phyloP scores from a whole-genome alignment of 37 sponge, comb jelly and placozoan species.

The Ephydatia muelleri region DNA sequence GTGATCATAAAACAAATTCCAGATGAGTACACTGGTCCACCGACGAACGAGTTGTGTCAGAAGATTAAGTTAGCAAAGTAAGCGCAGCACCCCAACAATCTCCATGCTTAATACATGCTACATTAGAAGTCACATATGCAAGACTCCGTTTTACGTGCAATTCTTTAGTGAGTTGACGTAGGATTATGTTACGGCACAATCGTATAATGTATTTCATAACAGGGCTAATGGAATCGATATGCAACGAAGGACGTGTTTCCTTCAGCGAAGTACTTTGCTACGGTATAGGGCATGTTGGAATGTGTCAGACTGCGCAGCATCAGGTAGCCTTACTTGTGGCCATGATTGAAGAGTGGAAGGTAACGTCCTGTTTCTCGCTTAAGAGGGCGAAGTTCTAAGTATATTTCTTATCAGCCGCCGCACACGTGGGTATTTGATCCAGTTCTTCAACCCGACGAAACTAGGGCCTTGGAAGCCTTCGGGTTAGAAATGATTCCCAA shows the following conservation, averaged over 20 bases:
- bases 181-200: too few species aligned
- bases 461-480: slow-evolving; percentile 9
- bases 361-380: neutral
- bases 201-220: too few species aligned
- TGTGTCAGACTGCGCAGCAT: slow-evolving; percentile 22
- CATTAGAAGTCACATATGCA: too few species aligned
- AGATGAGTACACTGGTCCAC: too few species aligned
- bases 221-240: too few species aligned
- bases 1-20: too few species aligned
- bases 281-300: slow-evolving; percentile 59
- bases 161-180: too few species aligned
- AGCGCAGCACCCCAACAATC: too few species aligned
- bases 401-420: neutral
- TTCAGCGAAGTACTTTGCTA: slow-evolving; percentile 53
- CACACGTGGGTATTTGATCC: slow-evolving; percentile 55
- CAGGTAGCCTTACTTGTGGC: slow-evolving; percentile 40
- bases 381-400: neutral
- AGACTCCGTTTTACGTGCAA: too few species aligned
- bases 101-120: too few species aligned
- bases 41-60: too few species aligned
- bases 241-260: neutral
- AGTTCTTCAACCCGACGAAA: slow-evolving; percentile 45
- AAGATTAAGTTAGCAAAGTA: too few species aligned
- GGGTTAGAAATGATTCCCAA: slow-evolving; percentile 14
- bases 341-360: neutral